A percentile compares a stretch with the other conserved stretches of the same genome.
Evolutionary conservation across 2,797 vertebrate genomes (phyloP).

Genomic region (Atherinosoma microstoma): DNA sequence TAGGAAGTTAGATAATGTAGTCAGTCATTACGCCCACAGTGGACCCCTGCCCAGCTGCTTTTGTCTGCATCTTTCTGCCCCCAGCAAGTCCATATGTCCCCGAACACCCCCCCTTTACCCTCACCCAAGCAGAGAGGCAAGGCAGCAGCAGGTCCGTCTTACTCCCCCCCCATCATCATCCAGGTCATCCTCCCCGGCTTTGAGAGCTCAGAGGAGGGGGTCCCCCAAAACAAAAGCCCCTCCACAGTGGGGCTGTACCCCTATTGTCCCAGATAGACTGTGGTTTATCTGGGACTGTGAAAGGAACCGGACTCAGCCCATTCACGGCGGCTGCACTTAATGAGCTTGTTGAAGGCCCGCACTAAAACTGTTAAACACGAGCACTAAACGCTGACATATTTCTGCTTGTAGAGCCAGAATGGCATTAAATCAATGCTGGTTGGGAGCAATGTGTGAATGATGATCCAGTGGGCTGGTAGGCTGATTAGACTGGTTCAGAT

Average conservation of each 20-base stretch:
- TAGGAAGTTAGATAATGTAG: constrained; percentile 19
- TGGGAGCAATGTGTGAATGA: constrained; percentile 27
- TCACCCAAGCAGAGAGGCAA: constrained; percentile 53
- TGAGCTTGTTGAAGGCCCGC: constrained; percentile 70
- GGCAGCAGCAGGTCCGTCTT: constrained; percentile 56
- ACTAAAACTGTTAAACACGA: constrained; percentile 68
- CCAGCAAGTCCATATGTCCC: constrained; percentile 80
- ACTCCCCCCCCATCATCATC: constrained; percentile 32
- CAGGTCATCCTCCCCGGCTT: constrained; percentile 43
- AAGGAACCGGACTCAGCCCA: constrained; percentile 57
- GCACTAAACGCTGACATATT: constrained; percentile 65
- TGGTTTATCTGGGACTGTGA: constrained; percentile 72
- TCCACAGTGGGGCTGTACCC: constrained; percentile 47
- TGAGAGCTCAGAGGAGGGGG: constrained; percentile 72
- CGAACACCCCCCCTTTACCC: constrained; percentile 37
- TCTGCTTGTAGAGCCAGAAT: constrained; percentile 38
- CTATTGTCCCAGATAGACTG: constrained; percentile 68
- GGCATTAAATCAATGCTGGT: constrained; percentile 70
- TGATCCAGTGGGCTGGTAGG: constrained; percentile 4
- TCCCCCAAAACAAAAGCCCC: constrained; percentile 72
- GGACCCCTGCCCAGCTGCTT: constrained; percentile 23
- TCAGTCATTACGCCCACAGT: constrained; percentile 18
- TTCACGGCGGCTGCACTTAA: constrained; percentile 71
- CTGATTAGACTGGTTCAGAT: constrained; percentile 7
- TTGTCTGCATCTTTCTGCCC: constrained; percentile 50